These are phyloP conservation scores for Apis dorsata DNA, from an alignment of 1,140 invertebrate species.

Conservation along the genomic window DNA sequence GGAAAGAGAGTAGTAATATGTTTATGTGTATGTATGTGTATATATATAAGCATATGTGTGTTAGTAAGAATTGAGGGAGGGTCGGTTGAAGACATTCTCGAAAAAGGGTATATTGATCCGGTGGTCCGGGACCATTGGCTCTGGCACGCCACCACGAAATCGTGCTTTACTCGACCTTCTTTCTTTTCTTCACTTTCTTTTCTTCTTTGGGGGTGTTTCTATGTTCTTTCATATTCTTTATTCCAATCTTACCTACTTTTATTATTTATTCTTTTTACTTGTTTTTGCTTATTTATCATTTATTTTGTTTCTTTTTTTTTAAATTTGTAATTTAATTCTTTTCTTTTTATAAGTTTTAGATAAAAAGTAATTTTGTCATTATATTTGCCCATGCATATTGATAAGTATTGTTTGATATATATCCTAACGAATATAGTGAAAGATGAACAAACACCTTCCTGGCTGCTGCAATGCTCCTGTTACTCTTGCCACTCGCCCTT, in stretches of 20 bases:
- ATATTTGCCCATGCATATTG: not conserved
- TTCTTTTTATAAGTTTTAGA: not conserved
- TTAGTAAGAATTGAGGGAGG: conserved; percentile 20
- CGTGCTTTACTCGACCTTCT: conserved; percentile 38
- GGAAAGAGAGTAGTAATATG: not conserved
- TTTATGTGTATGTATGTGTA: not conserved
- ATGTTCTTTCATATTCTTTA: too few relatives aligned
- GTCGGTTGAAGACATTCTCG: conserved; percentile 62
- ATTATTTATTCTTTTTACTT: conserved; percentile 6
- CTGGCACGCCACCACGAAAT: conserved; percentile 73
- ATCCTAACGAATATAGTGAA: not conserved
- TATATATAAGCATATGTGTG: not conserved
- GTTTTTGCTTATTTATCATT: not conserved
- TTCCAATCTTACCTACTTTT: not conserved
- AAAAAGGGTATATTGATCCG: conserved; percentile 76
- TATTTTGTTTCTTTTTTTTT: not conserved
- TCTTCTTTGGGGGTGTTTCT: conserved; percentile 2
- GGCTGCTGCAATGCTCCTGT: conserved; percentile 15
- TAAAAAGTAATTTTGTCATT: not conserved
- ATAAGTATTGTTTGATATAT: conserved; percentile 42
- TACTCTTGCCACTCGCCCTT: conserved; percentile 21
- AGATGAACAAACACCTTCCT: not conserved
- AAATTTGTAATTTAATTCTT: not conserved
- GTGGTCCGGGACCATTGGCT: conserved; percentile 74
- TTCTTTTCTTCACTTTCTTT: not conserved